phyloP scores from a whole-genome alignment of 2,888 invertebrate species.

The Habroteleia sp. region DNA sequence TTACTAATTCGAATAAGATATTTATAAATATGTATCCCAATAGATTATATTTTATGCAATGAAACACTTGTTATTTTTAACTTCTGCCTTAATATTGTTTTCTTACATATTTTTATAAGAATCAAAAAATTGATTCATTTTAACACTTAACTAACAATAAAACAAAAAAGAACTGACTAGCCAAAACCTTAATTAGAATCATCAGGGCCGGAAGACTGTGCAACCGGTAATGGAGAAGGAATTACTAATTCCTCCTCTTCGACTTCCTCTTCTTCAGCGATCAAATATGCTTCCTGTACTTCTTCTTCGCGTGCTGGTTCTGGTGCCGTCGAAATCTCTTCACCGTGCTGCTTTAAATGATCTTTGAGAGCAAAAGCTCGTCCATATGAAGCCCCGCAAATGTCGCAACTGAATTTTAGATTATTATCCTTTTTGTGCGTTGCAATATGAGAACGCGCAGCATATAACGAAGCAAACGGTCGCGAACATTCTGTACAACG shows the following conservation, averaged over 20 bases:
- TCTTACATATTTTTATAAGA: too few species aligned
- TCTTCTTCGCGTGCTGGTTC: constrained; percentile 77
- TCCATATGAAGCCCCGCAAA: constrained; percentile 90
- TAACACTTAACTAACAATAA: constrained; percentile 1
- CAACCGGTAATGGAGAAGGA: constrained; percentile 69
- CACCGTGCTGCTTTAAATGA: constrained; percentile 87
- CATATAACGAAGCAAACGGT: constrained; percentile 89
- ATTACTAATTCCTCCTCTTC: constrained; percentile 70
- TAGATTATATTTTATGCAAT: too few species aligned
- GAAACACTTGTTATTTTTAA: too few species aligned
- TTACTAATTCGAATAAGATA: too few species aligned
- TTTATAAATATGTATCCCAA: too few species aligned
- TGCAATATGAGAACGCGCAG: constrained; percentile 89
- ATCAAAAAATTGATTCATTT: too few species aligned
- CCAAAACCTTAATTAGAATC: constrained; percentile 68
- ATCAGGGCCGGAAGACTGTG: constrained; percentile 68
- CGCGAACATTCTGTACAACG: constrained; percentile 87
- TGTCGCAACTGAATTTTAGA: constrained; percentile 86
- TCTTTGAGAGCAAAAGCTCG: constrained; percentile 88
- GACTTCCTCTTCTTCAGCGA: constrained; percentile 71
- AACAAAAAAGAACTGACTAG: constrained; percentile 39
- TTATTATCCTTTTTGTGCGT: constrained; percentile 87
- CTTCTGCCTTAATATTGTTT: too few species aligned
- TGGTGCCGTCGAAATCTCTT: constrained; percentile 74
- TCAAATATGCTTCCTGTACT: constrained; percentile 73